Evolutionary conservation across 2,888 invertebrate species (phyloP), one percentile per base, ranked within the genome.

Genomic region (Latrodectus elegans): DNA sequence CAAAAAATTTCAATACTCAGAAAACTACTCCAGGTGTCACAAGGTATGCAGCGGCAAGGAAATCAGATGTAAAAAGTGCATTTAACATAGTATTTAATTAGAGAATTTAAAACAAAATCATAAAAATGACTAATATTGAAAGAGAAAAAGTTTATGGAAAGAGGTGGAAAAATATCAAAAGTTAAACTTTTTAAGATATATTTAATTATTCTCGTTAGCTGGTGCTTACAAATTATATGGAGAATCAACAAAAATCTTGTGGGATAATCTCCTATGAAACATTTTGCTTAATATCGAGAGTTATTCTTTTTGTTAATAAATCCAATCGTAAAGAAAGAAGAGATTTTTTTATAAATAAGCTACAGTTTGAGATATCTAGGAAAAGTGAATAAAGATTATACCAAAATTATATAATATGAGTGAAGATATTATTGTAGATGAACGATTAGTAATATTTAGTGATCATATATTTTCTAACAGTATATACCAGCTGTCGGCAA

Each of bases 11-110:
- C 52, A 77, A 65, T 77, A 51, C 67, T 52, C 67, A 51, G 67
- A 77, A 77, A 77, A 77, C 67, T 67, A 77, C 67, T 77, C 52
- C 67, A 77, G 52, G 67, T 11, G 77, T 67, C 51, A 1, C 67
- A 67, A 65, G 77, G 67, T 77, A 67, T 77, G 49, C 77, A 65
- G n/a, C 68, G 38, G 17, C 67, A 77, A 77, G 68, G 51, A 67
- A 52, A 65, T 11, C n/a, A 22, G 22, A 22, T 22, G 22, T 22
- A 22, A 22, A 22, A 22, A 22, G 22, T 1, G 22, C 22, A 22
- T 22, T 22, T 22, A 22, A 22, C 22, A 1, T 22, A 22, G 22
- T 22, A 22, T 22, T 22, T 22, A 22, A 22, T 22, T 22, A 22
- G 22, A 22, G 22, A 22, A 22, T 22, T 22, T 1, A 22, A 22